Evolutionary conservation across 2,888 invertebrate genomes (phyloP), one percentile per base, ranked within the genome.

Genomic region (Macropis europaea): DNA sequence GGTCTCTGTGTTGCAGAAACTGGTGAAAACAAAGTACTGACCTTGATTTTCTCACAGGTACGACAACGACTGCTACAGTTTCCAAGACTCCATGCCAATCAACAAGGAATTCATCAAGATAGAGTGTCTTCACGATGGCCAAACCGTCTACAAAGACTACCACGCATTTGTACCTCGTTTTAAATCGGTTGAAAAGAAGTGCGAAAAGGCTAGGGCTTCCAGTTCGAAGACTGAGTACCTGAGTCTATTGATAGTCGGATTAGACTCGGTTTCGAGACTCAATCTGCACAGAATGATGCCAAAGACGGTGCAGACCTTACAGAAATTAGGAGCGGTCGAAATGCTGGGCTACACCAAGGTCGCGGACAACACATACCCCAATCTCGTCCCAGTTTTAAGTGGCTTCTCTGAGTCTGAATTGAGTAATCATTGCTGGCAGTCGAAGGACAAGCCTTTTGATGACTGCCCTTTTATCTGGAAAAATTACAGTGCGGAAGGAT

Each of bases 351-450:
- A 97, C 89, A 97, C 96, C 87, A 98, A 98, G 92, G 95, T 98
- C 6, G 98, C 94, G 2, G 98, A 98, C 89, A 98, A 98, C 89
- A 98, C 98, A 0, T 97, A 96, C 87, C 97, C 97, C 0, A 98
- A 98, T 89, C 88, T 98, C 66, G 93, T 95, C 5, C 95, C 98
- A 0, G 92, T 96, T 72, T 90, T 97, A 9, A 93, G 94, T 2
- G 97, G 97, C 0, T 87, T 94, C 42, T 92, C 92, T 40, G 93
- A 93, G 26, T 90, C 91, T 0, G 95, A 96, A 83, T 88, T 96
- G 45, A 90, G 90, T 61, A 91, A 90, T 0, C 94, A 94, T 82
- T 97, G 96, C 84, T 93, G 94, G 92, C 92, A 92, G 0, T 90
- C 91, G 11, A 85, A 90, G 0, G 90, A 90, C 43, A 90, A 91